Evolutionary conservation across 2,797 vertebrate genomes (phyloP), one percentile per base, ranked within the genome.

Genomic region (Saxicola maurus): DNA sequence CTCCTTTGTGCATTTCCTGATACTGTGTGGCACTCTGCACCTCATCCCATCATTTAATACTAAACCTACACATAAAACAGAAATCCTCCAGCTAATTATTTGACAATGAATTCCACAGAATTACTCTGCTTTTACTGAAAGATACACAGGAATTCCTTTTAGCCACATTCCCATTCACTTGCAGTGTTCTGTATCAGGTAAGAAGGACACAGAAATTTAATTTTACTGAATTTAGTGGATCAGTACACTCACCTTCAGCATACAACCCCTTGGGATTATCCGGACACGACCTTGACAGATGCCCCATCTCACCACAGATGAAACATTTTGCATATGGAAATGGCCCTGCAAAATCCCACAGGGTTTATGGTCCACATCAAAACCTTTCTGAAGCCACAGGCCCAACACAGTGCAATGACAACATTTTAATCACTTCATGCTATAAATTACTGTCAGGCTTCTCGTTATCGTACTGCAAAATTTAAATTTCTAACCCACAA

Each of bases 241-340:
- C 5, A 40, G 19, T 25, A 17, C 21, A 69, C 97, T 97, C 87
- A 99, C 99, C 99, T 96, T 98, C 96, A 6, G 98, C 98, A 81
- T 99, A 99, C 10, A 99, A 68, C 69, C 99, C 99, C 95, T 98
- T 99, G 31, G 99, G 98, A 86, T 99, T 99, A 78, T 99, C 98
- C 0, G 98, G 98, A 86, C 99, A 99, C 4, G 98, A 98, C 33
- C 97, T 97, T 2, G 99, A 99, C 17, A 99, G 83, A 88, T 99
- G 99, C 3, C 99, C 99, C 84, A 97, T 98, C 94, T 99, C 97
- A 52, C 98, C 97, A 72, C 99, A 99, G 96, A 99, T 98, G 96
- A 99, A 99, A 95, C 99, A 99, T 85, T 99, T 99, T 31, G 99
- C 99, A 59, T 98, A 99, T 5, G 99, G 99, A 95, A 97, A 98